Conservation (phyloP, 2,797 vertebrate species). For the Decapterus maruadsi region DNA sequence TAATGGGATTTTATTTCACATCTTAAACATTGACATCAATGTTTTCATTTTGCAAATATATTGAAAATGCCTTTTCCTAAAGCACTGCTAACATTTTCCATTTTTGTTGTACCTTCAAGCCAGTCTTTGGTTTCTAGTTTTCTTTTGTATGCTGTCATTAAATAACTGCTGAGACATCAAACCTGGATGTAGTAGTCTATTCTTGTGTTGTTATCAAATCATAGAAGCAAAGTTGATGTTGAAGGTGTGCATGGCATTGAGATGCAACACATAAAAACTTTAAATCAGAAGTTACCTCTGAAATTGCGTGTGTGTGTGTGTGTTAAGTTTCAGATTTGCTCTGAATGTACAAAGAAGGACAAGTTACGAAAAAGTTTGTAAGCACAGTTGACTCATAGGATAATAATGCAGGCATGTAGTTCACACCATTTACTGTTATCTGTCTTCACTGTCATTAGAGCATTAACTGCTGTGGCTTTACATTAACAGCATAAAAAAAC, state of each 20-base stretch:
- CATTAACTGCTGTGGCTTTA: neutral
- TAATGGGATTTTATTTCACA: slow-evolving; percentile 30
- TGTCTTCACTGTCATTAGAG: neutral
- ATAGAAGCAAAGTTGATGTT: neutral
- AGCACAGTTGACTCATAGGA: neutral
- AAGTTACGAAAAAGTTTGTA: neutral
- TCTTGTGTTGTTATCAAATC: slow-evolving; percentile 5
- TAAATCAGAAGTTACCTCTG: neutral
- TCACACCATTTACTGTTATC: neutral
- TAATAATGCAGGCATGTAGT: neutral
- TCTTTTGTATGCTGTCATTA: neutral
- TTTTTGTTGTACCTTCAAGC: neutral
- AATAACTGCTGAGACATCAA: slow-evolving; percentile 9
- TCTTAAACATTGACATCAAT: slow-evolving; percentile 20
- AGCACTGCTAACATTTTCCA: neutral
- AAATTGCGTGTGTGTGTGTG: neutral
- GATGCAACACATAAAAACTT: neutral
- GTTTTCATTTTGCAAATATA: slow-evolving; percentile 39
- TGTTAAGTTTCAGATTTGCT: neutral
- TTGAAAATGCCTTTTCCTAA: slow-evolving; percentile 26
- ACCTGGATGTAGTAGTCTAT: neutral
- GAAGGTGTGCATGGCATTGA: neutral
- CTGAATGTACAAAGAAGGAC: neutral
- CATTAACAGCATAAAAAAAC: neutral
- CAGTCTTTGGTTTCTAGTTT: neutral